These are phyloP conservation scores for Drosophila mayaguana DNA, from an alignment of 2,888 invertebrate species.

Conservation along the genomic window DNA sequence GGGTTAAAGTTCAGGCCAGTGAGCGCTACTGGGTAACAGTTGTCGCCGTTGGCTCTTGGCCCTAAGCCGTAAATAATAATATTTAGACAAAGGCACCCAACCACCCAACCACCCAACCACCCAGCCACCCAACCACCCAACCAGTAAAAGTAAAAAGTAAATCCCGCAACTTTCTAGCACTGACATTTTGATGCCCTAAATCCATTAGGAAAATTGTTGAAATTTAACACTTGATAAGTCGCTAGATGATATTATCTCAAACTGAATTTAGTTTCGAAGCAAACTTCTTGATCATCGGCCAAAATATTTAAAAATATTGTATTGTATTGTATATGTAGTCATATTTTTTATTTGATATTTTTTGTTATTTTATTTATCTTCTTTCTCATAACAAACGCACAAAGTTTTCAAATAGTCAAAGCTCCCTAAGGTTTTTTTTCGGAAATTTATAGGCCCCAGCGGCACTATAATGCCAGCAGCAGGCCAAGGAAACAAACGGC, in stretches of 20 bases:
- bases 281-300: background rate
- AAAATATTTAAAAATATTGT: background rate
- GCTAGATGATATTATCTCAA: conserved; percentile 1
- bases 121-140: conserved; percentile 6
- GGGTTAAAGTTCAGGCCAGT: conserved; percentile 74
- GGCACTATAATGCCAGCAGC: conserved; percentile 26
- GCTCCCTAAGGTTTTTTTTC: conserved; percentile 26
- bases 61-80: conserved; percentile 81
- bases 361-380: conserved; percentile 2
- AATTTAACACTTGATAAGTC: conserved; percentile 35
- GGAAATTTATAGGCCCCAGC: conserved; percentile 52
- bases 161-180: conserved; percentile 35
- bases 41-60: conserved; percentile 75
- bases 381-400: conserved; percentile 7
- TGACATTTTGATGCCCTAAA: conserved; percentile 54
- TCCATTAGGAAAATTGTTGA: conserved; percentile 56
- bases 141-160: conserved; percentile 14
- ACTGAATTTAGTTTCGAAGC: background rate
- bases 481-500: background rate
- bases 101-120: background rate
- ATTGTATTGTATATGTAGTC: too few relatives aligned
- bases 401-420: conserved; percentile 40
- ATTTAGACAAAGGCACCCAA: conserved; percentile 75
- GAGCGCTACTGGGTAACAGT: conserved; percentile 74
- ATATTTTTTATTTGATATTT: background rate